Conservation (phyloP, 2,113 vertebrate species). For the Sminthopsis crassicaudata region DNA sequence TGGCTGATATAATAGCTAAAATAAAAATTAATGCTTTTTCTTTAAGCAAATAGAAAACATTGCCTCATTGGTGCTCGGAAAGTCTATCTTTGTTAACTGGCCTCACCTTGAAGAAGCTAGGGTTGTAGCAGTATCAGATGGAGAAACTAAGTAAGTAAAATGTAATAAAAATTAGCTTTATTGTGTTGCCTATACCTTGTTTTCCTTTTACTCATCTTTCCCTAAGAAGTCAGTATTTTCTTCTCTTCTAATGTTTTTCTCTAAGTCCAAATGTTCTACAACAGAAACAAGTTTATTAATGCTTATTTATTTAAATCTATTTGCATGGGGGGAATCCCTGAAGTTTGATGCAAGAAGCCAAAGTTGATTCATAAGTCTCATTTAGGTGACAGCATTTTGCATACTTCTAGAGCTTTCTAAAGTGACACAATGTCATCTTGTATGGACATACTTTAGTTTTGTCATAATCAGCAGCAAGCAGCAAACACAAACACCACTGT, state of each 20-base stretch:
- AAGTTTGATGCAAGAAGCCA: background rate
- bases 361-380: background rate
- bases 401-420: constrained; percentile 12
- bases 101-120: constrained; percentile 98
- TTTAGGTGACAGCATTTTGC: constrained; percentile 15
- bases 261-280: background rate
- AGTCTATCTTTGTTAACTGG: constrained; percentile 95
- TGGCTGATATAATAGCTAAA: background rate
- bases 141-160: constrained; percentile 92
- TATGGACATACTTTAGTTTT: background rate
- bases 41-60: constrained; percentile 90
- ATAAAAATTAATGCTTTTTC: constrained; percentile 64
- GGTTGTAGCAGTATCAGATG: constrained; percentile 94
- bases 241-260: background rate
- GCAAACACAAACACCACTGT: background rate
- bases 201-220: background rate
- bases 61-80: constrained; percentile 88
- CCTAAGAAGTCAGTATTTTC: background rate
- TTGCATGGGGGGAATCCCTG: background rate
- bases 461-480: background rate
- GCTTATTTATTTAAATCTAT: background rate
- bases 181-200: background rate
- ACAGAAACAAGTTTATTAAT: background rate
- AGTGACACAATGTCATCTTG: background rate
- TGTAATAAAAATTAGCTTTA: background rate